These are phyloP conservation scores for Leucophenga maculata DNA, from an alignment of 2,888 invertebrate genomes.

Conservation along the genomic window DNA sequence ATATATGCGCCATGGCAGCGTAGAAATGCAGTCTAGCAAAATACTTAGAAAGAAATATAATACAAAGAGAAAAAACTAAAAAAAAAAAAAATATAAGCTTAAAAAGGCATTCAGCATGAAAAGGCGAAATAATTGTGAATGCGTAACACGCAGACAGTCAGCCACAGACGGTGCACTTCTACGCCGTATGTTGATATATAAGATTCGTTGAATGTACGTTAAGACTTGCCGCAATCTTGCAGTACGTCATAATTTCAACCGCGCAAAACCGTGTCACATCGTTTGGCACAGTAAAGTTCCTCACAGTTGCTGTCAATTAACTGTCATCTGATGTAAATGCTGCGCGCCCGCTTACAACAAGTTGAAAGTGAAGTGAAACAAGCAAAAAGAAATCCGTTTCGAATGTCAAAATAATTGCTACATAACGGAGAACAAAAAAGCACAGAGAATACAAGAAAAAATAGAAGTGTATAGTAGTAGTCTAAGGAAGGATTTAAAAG, in stretches of 20 bases:
- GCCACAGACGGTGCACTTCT: neutral
- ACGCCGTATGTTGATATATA: neutral
- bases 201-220: neutral
- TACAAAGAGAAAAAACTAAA: neutral
- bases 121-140: neutral
- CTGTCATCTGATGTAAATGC: slow-evolving; percentile 59
- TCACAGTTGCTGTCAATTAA: slow-evolving; percentile 56
- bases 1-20: neutral
- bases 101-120: neutral
- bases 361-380: slow-evolving; percentile 29
- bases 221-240: neutral
- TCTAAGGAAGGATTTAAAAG: too few species aligned
- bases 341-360: slow-evolving; percentile 43
- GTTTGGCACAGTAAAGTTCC: slow-evolving; percentile 37
- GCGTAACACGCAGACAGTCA: neutral
- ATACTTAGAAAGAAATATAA: neutral
- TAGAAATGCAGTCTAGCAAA: neutral
- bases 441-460: neutral
- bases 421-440: slow-evolving; percentile 1
- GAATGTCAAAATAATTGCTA: slow-evolving; percentile 20
- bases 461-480: too few species aligned
- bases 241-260: neutral
- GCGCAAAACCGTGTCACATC: neutral
- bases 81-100: neutral
- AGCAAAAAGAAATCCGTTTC: neutral